Conservation (phyloP, 2,797 vertebrate genomes). For the Spinus pinus region DNA sequence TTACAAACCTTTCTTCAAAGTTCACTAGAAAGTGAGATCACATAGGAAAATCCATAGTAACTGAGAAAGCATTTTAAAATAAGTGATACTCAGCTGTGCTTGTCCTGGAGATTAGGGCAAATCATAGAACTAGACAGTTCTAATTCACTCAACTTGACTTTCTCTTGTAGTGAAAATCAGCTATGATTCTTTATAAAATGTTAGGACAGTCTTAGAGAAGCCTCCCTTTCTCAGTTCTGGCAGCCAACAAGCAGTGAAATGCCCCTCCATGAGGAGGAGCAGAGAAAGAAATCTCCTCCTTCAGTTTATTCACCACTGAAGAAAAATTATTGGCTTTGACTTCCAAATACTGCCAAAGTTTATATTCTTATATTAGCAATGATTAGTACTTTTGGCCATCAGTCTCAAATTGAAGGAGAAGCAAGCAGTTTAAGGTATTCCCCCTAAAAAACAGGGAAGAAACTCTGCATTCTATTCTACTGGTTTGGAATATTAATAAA, state of each 20-base stretch:
- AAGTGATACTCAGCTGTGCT: not conserved
- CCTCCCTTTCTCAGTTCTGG: not conserved
- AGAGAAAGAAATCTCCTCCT: not conserved
- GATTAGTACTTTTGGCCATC: not conserved
- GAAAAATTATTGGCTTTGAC: not conserved
- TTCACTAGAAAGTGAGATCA: not conserved
- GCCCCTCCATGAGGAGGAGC: fast-evolving
- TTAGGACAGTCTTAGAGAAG: not conserved
- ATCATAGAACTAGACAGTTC: not conserved
- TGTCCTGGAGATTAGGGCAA: not conserved
- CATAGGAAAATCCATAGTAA: not conserved
- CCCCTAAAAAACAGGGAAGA: not conserved
- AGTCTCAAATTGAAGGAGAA: not conserved
- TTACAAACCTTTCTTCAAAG: not conserved
- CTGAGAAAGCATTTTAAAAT: not conserved
- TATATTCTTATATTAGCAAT: not conserved
- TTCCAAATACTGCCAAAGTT: not conserved
- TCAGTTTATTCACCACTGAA: not conserved
- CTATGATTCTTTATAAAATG: not conserved
- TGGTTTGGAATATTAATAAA: not conserved
- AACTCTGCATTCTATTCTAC: not conserved
- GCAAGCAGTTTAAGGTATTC: not conserved
- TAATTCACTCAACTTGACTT: not conserved
- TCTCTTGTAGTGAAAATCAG: not conserved
- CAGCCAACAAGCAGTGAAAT: not conserved